Conservation (phyloP, 2,113 vertebrate species). For the Hyaena hyaena region DNA sequence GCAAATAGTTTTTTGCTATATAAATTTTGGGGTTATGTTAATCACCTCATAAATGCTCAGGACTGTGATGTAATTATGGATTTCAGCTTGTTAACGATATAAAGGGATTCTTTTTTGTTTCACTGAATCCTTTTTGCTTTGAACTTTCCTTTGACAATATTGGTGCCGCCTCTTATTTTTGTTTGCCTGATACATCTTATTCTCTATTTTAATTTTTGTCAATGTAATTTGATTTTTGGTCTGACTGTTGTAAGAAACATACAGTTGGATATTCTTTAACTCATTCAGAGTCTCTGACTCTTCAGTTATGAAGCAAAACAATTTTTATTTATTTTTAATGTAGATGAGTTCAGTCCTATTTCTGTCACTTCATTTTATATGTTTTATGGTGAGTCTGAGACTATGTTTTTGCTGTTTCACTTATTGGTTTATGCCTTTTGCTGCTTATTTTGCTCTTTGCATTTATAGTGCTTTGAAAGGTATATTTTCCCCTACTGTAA, state of each 20-base stretch:
- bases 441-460: not conserved
- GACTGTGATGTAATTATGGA: conserved; percentile 2
- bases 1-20: not conserved
- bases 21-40: conserved; percentile 48
- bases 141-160: conserved; percentile 40
- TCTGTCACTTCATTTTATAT: not conserved
- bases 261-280: not conserved
- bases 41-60: conserved; percentile 18
- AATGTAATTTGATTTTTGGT: conserved; percentile 37
- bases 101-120: conserved; percentile 47
- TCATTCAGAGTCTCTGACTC: not conserved
- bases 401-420: not conserved
- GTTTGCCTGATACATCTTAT: not conserved
- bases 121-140: conserved; percentile 2
- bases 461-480: not conserved
- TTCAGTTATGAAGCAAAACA: not conserved
- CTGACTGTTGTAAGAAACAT: not conserved
- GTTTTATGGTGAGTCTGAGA: not conserved
- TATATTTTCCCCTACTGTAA: not conserved
- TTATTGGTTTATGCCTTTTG: not conserved
- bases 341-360: not conserved
- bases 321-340: not conserved
- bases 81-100: conserved; percentile 42
- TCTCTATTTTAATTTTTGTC: conserved; percentile 26
- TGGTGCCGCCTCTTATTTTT: not conserved